Evolutionary conservation across 2,113 vertebrate species (phyloP).

Genomic region (Sclerurus mexicanus): DNA sequence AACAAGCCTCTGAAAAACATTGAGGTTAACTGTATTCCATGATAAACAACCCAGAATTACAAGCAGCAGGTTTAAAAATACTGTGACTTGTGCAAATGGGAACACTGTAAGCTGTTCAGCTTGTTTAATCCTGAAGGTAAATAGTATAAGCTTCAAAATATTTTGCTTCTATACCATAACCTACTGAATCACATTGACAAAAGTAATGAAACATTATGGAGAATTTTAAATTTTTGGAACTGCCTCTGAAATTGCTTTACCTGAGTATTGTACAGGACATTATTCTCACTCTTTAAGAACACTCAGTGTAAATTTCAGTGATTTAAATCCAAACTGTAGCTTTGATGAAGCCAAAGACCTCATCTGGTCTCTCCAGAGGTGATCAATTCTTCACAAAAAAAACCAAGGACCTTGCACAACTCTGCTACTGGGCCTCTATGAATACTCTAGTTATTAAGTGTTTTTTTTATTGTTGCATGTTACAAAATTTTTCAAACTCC

Average conservation of each 20-base stretch:
- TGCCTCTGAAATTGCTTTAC: background rate
- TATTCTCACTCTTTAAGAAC: background rate
- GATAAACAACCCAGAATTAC: constrained; percentile 40
- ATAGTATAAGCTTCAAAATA: constrained; percentile 52
- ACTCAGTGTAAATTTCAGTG: background rate
- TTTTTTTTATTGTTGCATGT: background rate
- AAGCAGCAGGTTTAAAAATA: constrained; percentile 59
- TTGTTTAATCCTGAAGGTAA: constrained; percentile 60
- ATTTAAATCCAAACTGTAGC: background rate
- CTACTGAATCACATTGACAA: background rate
- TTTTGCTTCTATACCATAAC: constrained; percentile 10
- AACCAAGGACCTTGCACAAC: background rate
- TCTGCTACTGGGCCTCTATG: background rate
- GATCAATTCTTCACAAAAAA: background rate
- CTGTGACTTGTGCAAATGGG: constrained; percentile 42
- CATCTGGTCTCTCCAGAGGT: background rate
- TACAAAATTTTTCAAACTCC: background rate
- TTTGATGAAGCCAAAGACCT: background rate
- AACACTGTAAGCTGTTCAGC: constrained; percentile 64
- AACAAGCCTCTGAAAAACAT: background rate
- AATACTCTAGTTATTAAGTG: background rate
- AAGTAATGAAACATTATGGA: background rate
- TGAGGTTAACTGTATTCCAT: background rate
- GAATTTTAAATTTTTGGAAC: background rate
- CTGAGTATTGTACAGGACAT: background rate